phyloP scores from a whole-genome alignment of 2,113 vertebrate species.

The Sclerurus mexicanus region DNA sequence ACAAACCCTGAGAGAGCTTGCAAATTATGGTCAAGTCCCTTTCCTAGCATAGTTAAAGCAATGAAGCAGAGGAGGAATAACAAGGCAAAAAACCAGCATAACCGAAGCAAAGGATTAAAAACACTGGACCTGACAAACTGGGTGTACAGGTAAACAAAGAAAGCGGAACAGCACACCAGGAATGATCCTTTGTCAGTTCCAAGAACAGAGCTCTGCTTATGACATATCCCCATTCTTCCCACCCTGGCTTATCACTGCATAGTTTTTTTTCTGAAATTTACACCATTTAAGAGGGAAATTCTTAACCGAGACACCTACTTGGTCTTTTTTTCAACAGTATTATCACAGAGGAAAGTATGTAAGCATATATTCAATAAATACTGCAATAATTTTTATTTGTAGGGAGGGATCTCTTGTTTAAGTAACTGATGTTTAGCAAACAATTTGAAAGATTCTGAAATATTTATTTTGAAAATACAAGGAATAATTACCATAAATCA shows the following conservation, averaged over 20 bases:
- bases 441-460: neutral
- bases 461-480: neutral
- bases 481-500: neutral
- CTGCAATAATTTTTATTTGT: neutral
- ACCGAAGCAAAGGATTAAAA: neutral
- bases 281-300: neutral
- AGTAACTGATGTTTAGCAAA: neutral
- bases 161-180: neutral
- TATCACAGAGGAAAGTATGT: neutral
- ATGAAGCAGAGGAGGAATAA: neutral
- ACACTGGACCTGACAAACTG: neutral
- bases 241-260: neutral
- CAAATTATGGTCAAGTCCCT: neutral
- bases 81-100: neutral
- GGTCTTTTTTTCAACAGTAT: neutral
- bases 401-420: neutral
- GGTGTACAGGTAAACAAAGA: neutral
- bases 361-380: neutral
- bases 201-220: neutral
- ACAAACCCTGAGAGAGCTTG: neutral
- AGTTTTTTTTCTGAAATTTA: neutral
- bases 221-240: neutral
- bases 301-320: neutral
- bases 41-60: neutral
- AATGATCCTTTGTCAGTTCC: neutral